Evolutionary conservation across 2,797 vertebrate genomes (phyloP), one percentile per base, ranked within the genome.

Genomic region (Poecilia picta): DNA sequence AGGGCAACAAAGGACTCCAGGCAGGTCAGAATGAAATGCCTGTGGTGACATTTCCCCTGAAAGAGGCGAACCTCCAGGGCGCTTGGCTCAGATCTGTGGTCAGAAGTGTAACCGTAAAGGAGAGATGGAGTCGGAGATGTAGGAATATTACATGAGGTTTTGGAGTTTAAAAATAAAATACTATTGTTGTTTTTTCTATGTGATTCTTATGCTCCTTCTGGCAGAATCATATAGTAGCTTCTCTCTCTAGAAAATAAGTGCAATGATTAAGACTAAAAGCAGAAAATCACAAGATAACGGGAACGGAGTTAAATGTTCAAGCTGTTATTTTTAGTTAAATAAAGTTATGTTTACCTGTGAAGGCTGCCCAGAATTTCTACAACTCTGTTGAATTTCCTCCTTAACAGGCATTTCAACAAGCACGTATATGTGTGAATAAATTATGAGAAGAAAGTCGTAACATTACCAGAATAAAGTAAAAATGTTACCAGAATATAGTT

Each of bases 11-110:
- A 91, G 92, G 90, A 73, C 79, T 82, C 62, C 70, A 74, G 72
- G 80, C 87, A 83, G 87, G 80, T 79, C 81, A 66, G 88, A 74
- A 82, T 89, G 87, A 45, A 92, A 91, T 92, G 91, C 89, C 83
- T 83, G 91, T 92, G 94, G 93, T 95, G 95, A 96, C 94, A 94
- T 93, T 92, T 95, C 93, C 93, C 92, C 93, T 95, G 93, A 94
- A 90, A 94, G 82, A 90, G 11, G 81, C 78, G 87, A 84, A 88
- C 83, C 76, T 83, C 86, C 80, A 79, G 75, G 79, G 82, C 81
- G 84, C 79, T 76, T 12, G 79, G 77, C 82, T 88, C 78, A 84
- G 70, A 85, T 53, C 75, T 84, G 89, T 47, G 74, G 87, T 90
- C 87, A 85, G 88, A 94, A 82, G 78, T 46, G 46, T 66, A 80